Conservation (phyloP, 1,140 invertebrate species). For the Ips typographus region DNA sequence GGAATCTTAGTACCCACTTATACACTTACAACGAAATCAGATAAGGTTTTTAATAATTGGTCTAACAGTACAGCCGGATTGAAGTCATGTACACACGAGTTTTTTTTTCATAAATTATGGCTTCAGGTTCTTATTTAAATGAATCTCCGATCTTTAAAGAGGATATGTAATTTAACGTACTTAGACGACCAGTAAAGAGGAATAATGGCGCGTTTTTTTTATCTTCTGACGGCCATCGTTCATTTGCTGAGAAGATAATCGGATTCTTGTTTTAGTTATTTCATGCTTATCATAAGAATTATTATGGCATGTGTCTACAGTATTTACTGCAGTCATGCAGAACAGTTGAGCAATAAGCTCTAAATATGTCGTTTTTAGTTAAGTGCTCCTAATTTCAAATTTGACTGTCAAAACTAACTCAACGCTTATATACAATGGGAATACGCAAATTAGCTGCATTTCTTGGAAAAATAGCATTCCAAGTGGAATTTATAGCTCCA, state of each 20-base stretch:
- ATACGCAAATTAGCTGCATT: no score
- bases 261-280: neutral
- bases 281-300: neutral
- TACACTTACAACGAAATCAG: constrained; percentile 37
- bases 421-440: no score
- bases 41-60: constrained; percentile 42
- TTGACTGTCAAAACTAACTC: no score
- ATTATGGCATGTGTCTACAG: no score
- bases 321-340: no score
- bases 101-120: constrained; percentile 33
- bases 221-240: constrained; percentile 4
- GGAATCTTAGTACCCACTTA: constrained; percentile 33
- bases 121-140: constrained; percentile 39
- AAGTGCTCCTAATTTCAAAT: no score
- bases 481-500: no score
- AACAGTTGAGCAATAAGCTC: no score
- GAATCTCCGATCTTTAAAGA: constrained; percentile 27
- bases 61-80: constrained; percentile 40
- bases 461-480: no score
- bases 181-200: constrained; percentile 15
- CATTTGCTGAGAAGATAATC: neutral
- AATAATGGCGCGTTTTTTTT: constrained; percentile 13
- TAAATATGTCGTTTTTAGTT: no score
- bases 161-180: constrained; percentile 25
- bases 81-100: constrained; percentile 39